Evolutionary conservation across 2,797 vertebrate species (phyloP).

Genomic region (Pachyuromys duprasi): DNA sequence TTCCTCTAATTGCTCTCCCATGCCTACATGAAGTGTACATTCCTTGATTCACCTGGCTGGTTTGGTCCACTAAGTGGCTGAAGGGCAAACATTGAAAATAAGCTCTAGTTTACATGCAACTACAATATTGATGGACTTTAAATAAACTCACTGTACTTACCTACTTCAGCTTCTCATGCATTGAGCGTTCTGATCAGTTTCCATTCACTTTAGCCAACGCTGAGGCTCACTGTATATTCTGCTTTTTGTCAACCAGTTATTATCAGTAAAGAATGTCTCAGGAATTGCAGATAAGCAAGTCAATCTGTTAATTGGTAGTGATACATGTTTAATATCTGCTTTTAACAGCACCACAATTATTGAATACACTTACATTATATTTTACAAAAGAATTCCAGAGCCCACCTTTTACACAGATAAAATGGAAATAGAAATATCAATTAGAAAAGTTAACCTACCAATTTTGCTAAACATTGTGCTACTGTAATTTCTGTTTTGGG

Average conservation of each 20-base stretch:
- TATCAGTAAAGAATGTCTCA: conserved; percentile 68
- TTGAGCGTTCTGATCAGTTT: conserved; percentile 63
- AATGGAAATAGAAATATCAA: neutral
- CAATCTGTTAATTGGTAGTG: conserved; percentile 62
- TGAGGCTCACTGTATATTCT: conserved; percentile 53
- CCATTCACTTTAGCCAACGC: conserved; percentile 68
- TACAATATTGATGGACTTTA: neutral
- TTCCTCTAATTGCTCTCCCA: neutral
- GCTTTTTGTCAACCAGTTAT: conserved; percentile 68
- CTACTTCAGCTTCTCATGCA: conserved; percentile 58
- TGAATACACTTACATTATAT: neutral
- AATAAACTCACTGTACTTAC: neutral
- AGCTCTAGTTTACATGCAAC: neutral
- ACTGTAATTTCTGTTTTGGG: neutral
- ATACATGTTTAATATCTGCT: conserved; percentile 29
- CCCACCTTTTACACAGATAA: neutral
- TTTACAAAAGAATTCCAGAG: neutral
- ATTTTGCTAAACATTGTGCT: neutral
- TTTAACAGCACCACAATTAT: conserved; percentile 36
- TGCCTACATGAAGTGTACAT: fast-evolving
- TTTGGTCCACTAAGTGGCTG: neutral
- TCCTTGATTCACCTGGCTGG: neutral
- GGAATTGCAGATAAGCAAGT: conserved; percentile 74
- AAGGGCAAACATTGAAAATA: neutral
- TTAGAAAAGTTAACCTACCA: neutral